These are phyloP conservation scores for Drosophila mojavensis DNA, from an alignment of 1,140 invertebrate species.

Conservation along the genomic window DNA sequence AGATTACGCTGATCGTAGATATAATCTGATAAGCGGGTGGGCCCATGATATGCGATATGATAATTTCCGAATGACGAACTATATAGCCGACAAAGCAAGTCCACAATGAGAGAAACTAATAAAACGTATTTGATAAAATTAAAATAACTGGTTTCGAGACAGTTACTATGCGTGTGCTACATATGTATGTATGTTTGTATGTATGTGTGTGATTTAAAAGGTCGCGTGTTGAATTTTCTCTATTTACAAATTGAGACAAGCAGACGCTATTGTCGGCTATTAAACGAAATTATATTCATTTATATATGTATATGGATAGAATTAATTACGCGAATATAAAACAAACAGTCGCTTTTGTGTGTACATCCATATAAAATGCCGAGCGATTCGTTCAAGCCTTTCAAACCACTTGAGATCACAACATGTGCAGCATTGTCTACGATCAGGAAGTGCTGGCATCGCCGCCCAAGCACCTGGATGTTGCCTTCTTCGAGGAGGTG, in stretches of 20 bases:
- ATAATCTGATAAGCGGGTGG: constrained; percentile 16
- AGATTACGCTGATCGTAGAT: neutral
- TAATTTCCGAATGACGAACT: constrained; percentile 19
- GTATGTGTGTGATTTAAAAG: constrained; percentile 26
- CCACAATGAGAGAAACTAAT: neutral
- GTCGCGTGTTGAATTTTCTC: constrained; percentile 30
- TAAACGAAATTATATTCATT: constrained; percentile 47
- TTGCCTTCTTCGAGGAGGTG: constrained; percentile 69
- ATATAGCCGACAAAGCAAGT: neutral
- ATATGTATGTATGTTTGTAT: neutral
- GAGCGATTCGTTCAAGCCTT: constrained; percentile 3
- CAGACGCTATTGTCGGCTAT: constrained; percentile 45
- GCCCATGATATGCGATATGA: neutral
- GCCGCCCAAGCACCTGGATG: constrained; percentile 60
- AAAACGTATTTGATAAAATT: constrained; percentile 5
- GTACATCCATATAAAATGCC: constrained; percentile 52
- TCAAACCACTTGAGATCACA: constrained; percentile 47
- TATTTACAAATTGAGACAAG: constrained; percentile 33
- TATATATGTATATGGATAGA: constrained; percentile 21
- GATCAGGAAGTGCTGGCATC: constrained; percentile 53
- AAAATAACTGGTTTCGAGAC: constrained; percentile 35
- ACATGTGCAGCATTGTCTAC: constrained; percentile 68
- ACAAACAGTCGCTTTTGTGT: neutral
- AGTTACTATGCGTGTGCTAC: neutral
- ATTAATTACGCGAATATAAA: constrained; percentile 42